Evolutionary conservation across 2,888 invertebrate genomes (phyloP).

Genomic region (Drosophila nr. fundita): DNA sequence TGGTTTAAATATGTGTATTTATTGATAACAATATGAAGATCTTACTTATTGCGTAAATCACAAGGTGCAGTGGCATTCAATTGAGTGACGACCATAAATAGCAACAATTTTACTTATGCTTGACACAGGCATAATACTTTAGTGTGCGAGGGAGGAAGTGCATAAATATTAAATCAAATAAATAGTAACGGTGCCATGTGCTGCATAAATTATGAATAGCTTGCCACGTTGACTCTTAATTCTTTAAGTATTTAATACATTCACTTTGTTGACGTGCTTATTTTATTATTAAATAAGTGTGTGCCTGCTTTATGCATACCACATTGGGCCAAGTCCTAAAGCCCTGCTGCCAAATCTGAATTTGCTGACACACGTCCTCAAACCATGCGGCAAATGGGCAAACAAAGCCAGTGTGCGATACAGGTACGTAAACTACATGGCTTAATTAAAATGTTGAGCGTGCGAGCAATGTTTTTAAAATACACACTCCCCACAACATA

Average conservation of each 20-base stretch:
- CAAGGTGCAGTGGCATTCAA: constrained; percentile 31
- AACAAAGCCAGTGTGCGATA: constrained; percentile 45
- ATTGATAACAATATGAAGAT: constrained; percentile 13
- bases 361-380: constrained; percentile 10
- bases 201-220: constrained; percentile 51
- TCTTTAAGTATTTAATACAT: constrained; percentile 18
- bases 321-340: constrained; percentile 27
- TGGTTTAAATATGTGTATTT: constrained; percentile 15
- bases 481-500: background rate
- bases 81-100: constrained; percentile 19
- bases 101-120: constrained; percentile 9
- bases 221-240: constrained; percentile 11
- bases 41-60: constrained; percentile 30
- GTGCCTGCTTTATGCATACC: constrained; percentile 4
- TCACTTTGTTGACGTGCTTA: constrained; percentile 7
- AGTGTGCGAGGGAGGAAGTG: constrained; percentile 1
- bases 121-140: constrained; percentile 6
- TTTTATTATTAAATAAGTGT: constrained; percentile 12
- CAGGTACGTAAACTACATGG: constrained; percentile 48
- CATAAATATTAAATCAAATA: constrained; percentile 33
- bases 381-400: constrained; percentile 21
- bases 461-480: constrained; percentile 46
- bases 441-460: constrained; percentile 68
- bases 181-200: constrained; percentile 38
- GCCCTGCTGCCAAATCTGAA: constrained; percentile 15